These are phyloP conservation scores for Trachelus tabidus DNA, from an alignment of 2,888 invertebrate species.

Conservation along the genomic window DNA sequence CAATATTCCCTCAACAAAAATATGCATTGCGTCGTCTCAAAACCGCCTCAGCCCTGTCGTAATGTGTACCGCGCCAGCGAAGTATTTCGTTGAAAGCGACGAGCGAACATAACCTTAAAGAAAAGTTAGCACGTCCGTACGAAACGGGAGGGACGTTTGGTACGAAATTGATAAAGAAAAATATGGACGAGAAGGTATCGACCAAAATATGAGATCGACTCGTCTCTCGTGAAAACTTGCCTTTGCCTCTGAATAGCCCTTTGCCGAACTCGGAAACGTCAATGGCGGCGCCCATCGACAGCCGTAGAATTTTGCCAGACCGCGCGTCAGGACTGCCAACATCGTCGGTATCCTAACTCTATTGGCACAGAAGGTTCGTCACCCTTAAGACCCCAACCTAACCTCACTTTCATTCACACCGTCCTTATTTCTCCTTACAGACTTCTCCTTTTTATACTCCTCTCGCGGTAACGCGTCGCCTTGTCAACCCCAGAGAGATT, in stretches of 20 bases:
- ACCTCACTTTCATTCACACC: constrained; percentile 14
- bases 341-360: not conserved
- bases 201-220: constrained; percentile 45
- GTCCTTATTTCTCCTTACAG: not conserved
- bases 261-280: not conserved
- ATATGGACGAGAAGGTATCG: constrained; percentile 17
- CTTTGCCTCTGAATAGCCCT: constrained; percentile 24
- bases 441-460: constrained; percentile 32
- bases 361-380: not conserved
- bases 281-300: not conserved
- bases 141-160: not conserved
- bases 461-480: constrained; percentile 36
- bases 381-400: constrained; percentile 20
- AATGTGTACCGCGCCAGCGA: too few relatives aligned
- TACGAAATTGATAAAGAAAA: not conserved
- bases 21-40: not conserved
- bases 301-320: not conserved
- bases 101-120: not conserved
- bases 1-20: not conserved
- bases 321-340: not conserved
- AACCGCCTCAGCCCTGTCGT: not conserved
- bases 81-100: not conserved
- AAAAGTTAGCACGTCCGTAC: not conserved
- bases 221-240: constrained; percentile 44
- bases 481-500: constrained; percentile 42